Evolutionary conservation across 2,888 invertebrate species (phyloP).

Genomic region (Lacanobia oleracea): DNA sequence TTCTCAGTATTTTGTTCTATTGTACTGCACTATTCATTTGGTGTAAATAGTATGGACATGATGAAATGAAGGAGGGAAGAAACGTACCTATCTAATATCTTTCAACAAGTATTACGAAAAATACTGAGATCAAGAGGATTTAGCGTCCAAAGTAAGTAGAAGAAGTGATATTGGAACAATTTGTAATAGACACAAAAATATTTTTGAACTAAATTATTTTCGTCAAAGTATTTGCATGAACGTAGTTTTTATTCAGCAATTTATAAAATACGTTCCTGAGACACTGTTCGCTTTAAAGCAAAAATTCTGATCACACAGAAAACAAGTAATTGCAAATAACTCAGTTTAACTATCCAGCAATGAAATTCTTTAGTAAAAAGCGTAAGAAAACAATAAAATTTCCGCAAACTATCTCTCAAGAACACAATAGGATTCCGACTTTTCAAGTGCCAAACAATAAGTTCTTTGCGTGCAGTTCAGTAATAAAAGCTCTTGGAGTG

Average conservation of each 20-base stretch:
- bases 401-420: constrained; percentile 49
- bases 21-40: constrained; percentile 19
- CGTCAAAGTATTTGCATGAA: neutral
- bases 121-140: neutral
- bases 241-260: constrained; percentile 3
- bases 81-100: neutral
- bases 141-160: neutral
- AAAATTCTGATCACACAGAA: constrained; percentile 27
- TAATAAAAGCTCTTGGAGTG: constrained; percentile 69
- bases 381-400: constrained; percentile 58
- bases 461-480: constrained; percentile 62
- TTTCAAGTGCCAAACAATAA: constrained; percentile 68
- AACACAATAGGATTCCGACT: constrained; percentile 62
- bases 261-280: neutral
- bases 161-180: neutral
- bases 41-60: constrained; percentile 1
- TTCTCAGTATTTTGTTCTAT: constrained; percentile 7
- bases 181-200: neutral
- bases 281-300: constrained; percentile 3
- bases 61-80: neutral
- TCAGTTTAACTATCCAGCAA: constrained; percentile 42
- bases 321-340: constrained; percentile 54
- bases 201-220: neutral
- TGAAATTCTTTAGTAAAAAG: constrained; percentile 39
- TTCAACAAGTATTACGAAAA: neutral